A percentile compares a stretch with the other conserved stretches of the same genome.
Conservation (phyloP, 2,797 vertebrate genomes). For the Ara ararauna region DNA sequence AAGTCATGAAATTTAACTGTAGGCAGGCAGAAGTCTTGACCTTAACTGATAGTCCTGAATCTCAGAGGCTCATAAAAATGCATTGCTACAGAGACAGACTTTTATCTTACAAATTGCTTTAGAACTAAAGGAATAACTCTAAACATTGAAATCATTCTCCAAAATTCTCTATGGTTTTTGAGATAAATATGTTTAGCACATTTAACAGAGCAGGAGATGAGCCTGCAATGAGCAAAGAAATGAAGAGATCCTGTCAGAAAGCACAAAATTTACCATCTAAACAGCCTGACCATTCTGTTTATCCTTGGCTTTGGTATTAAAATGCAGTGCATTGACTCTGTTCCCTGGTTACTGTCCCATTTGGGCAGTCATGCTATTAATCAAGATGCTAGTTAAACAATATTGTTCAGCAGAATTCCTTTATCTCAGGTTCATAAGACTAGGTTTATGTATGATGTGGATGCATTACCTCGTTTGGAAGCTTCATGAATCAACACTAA, state of each 20-base stretch:
- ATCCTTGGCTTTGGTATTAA: slow-evolving; percentile 52
- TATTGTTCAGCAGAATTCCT: slow-evolving; percentile 51
- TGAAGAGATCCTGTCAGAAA: slow-evolving; percentile 43
- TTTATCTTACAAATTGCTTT: slow-evolving; percentile 59
- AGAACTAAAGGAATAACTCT: slow-evolving; percentile 56
- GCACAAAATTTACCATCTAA: slow-evolving; percentile 32
- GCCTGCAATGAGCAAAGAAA: slow-evolving; percentile 31
- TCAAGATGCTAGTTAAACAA: slow-evolving; percentile 62
- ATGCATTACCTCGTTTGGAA: background rate
- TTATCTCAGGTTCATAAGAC: slow-evolving; percentile 23
- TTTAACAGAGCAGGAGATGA: slow-evolving; percentile 51
- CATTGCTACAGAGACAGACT: slow-evolving; percentile 53
- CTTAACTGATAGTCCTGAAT: slow-evolving; percentile 45
- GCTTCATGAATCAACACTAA: slow-evolving; percentile 6
- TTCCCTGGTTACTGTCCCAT: slow-evolving; percentile 59
- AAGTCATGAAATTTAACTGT: slow-evolving; percentile 34
- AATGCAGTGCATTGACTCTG: slow-evolving; percentile 47
- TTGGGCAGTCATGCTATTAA: slow-evolving; percentile 56
- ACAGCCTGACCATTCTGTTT: slow-evolving; percentile 33
- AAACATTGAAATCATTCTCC: slow-evolving; percentile 41
- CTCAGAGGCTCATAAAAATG: slow-evolving; percentile 64
- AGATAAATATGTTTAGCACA: slow-evolving; percentile 50
- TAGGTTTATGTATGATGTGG: background rate
- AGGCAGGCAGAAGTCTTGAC: slow-evolving; percentile 29
- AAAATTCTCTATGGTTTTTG: slow-evolving; percentile 52